A percentile compares a stretch with the other conserved stretches of the same genome.
These are phyloP conservation scores for Lasioglossum lativentre DNA, from an alignment of 2,888 invertebrate genomes.

Conservation along the genomic window DNA sequence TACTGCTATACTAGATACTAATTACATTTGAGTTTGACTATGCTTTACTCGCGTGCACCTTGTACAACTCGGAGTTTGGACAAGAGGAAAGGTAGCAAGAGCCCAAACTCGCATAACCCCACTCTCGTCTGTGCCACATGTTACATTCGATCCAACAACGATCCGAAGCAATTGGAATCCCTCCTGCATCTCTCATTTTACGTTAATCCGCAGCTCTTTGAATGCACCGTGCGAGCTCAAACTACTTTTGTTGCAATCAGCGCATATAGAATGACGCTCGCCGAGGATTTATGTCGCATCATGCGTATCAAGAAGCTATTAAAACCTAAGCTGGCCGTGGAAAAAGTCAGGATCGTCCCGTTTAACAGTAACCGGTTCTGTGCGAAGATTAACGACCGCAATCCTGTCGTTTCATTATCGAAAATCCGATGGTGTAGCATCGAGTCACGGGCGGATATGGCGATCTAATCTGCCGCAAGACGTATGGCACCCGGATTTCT, in stretches of 20 bases:
- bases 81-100: no score
- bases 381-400: constrained; percentile 49
- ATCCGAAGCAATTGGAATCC: background rate
- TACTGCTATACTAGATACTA: no score
- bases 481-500: constrained; percentile 58
- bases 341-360: background rate
- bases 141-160: background rate
- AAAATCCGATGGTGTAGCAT: constrained; percentile 54
- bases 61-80: no score
- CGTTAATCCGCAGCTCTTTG: background rate
- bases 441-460: constrained; percentile 52
- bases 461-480: constrained; percentile 63
- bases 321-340: background rate
- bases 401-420: constrained; percentile 56
- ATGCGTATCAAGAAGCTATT: background rate
- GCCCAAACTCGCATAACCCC: no score
- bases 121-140: no score
- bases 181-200: background rate
- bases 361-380: constrained; percentile 55
- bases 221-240: background rate
- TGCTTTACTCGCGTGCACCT: no score
- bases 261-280: background rate
- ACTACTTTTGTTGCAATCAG: background rate
- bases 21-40: no score
- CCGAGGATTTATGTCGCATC: background rate